phyloP scores from a whole-genome alignment of 2,113 vertebrate species.

The Tricholaema leucomelas region DNA sequence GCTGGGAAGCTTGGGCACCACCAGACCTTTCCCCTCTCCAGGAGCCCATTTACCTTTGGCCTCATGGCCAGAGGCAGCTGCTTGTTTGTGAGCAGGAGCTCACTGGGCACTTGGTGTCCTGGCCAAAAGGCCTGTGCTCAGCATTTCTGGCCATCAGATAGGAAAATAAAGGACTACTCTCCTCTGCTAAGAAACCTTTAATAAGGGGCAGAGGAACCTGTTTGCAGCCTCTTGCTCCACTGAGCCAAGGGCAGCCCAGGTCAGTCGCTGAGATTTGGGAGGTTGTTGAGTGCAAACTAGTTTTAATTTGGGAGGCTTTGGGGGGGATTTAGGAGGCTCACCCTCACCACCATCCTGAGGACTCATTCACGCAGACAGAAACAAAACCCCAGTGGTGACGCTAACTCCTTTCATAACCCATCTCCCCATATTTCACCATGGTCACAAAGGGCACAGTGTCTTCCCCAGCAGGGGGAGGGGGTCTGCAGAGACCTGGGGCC shows the following conservation, averaged over 20 bases:
- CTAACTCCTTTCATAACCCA: background rate
- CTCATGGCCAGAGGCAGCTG: background rate
- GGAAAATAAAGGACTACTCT: background rate
- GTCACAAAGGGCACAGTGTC: constrained; percentile 29
- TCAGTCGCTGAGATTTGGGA: background rate
- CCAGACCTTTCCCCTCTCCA: background rate
- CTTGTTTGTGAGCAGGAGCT: background rate
- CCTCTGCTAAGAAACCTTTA: background rate
- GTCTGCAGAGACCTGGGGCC: background rate
- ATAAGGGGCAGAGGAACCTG: background rate
- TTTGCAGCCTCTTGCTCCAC: background rate
- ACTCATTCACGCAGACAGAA: background rate
- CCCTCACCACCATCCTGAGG: accelerated
- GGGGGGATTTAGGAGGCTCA: constrained; percentile 26
- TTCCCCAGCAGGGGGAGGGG: background rate
- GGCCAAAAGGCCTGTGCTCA: background rate
- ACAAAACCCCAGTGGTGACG: background rate
- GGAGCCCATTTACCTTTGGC: background rate
- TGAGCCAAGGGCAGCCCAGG: background rate
- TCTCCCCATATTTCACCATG: accelerated
- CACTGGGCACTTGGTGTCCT: background rate
- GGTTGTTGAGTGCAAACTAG: background rate
- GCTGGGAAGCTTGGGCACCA: background rate
- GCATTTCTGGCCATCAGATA: background rate
- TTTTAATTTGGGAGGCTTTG: constrained; percentile 60